Percentiles rank a stretch among this genome's conserved stretches.
These are phyloP conservation scores for Eriocheir sinensis DNA, from an alignment of 1,140 invertebrate species.

Conservation along the genomic window DNA sequence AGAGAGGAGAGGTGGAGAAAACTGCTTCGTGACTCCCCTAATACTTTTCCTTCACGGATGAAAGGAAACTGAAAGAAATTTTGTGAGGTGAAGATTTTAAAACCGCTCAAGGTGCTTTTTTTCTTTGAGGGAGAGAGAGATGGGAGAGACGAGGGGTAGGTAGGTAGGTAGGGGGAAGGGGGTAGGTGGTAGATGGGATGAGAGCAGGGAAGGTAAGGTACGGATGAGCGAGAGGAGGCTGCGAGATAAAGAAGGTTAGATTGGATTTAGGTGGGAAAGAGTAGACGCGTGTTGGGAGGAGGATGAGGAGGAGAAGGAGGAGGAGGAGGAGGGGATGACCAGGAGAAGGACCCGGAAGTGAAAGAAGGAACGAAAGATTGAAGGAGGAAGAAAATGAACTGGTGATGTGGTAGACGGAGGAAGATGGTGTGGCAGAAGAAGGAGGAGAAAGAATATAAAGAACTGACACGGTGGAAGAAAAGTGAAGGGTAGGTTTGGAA, in stretches of 20 bases:
- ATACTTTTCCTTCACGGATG: slow-evolving; percentile 24
- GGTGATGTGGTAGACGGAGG: background rate
- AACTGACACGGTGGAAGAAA: no score
- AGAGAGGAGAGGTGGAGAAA: slow-evolving; percentile 11
- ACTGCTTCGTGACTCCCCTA: slow-evolving; percentile 11
- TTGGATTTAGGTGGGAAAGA: background rate
- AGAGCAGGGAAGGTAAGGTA: no score
- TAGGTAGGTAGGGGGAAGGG: background rate
- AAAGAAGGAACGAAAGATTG: no score
- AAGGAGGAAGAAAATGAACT: background rate
- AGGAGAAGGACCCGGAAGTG: no score
- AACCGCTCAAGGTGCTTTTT: background rate
- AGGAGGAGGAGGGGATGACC: no score
- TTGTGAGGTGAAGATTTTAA: slow-evolving; percentile 1
- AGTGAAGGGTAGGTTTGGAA: no score
- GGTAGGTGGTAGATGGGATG: background rate
- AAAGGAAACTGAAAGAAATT: slow-evolving; percentile 26
- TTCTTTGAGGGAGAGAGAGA: background rate
- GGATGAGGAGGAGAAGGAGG: background rate
- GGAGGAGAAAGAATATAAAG: no score
- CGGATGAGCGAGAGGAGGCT: no score
- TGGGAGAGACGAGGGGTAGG: background rate
- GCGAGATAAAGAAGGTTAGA: background rate
- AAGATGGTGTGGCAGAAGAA: no score
- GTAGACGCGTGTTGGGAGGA: background rate